A percentile compares a stretch with the other conserved stretches of the same genome.
Conservation (phyloP, 2,113 vertebrate species). For the Osmerus mordax region DNA sequence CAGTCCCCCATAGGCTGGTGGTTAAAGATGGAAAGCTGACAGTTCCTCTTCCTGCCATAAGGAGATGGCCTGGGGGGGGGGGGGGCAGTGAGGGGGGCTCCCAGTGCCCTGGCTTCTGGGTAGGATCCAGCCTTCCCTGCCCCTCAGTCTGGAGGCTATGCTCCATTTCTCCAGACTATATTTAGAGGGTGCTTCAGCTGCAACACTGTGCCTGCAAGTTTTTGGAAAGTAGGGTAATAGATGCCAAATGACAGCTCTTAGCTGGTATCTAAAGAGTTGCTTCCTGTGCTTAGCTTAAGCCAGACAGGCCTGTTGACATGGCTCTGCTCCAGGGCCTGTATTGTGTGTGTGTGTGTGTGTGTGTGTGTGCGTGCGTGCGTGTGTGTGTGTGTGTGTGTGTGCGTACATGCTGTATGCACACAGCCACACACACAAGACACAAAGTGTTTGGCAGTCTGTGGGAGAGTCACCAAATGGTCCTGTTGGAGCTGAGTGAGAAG, state of each 20-base stretch:
- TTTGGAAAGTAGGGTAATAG: constrained; percentile 19
- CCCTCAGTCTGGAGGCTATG: constrained; percentile 29
- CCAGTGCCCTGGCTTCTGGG: constrained; percentile 25
- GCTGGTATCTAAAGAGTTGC: not conserved
- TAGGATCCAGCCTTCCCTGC: constrained; percentile 17
- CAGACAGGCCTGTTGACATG: not conserved
- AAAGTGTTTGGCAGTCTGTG: no score
- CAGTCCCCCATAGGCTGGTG: not conserved
- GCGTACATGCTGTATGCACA: not conserved
- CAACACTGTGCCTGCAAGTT: constrained; percentile 7
- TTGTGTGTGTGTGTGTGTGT: not conserved
- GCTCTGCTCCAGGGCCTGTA: not conserved
- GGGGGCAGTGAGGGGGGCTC: not conserved
- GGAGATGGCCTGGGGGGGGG: not conserved
- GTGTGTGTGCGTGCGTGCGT: not conserved
- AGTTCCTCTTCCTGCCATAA: not conserved
- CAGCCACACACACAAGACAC: no score
- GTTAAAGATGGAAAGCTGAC: constrained; percentile 8
- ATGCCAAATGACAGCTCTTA: constrained; percentile 8
- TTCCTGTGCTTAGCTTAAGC: not conserved
- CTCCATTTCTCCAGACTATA: constrained; percentile 43
- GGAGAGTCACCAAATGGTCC: not conserved
- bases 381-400: not conserved
- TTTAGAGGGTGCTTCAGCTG: constrained; percentile 23
- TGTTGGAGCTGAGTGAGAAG: constrained; percentile 28